These are phyloP conservation scores for Corticium candelabrum DNA, from an alignment of 37 sponge, comb jelly and placozoan genomes.

Conservation along the genomic window DNA sequence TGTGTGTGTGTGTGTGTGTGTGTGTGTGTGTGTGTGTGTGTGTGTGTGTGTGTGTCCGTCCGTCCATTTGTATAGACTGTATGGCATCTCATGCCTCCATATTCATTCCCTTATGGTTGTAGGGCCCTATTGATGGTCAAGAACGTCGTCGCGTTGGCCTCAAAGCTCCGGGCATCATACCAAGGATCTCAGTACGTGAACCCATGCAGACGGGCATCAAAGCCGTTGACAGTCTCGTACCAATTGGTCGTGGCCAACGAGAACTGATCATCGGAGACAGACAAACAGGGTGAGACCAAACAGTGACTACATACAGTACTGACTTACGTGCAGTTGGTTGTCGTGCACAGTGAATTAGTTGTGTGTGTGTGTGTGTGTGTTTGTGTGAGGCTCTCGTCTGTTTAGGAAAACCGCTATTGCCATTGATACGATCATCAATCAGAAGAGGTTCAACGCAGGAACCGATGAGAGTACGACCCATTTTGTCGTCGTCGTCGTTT, in stretches of 20 bases:
- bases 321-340: no score
- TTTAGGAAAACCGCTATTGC: conserved; percentile 95
- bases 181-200: conserved; percentile 89
- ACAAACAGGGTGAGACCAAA: conserved; percentile 77
- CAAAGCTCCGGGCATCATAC: conserved; percentile 99
- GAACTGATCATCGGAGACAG: conserved; percentile 98
- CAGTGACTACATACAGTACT: not conserved
- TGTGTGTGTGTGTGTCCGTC: not conserved
- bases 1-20: conserved; percentile 24
- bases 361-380: not conserved
- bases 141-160: conserved; percentile 76
- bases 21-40: conserved; percentile 8
- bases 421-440: conserved; percentile 97
- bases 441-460: conserved; percentile 89
- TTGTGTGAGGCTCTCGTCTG: not conserved
- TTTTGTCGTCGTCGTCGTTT: no score
- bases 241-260: conserved; percentile 97
- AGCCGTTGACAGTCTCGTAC: conserved; percentile 96
- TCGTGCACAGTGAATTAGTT: not conserved
- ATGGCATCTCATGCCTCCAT: not conserved
- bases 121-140: conserved; percentile 71
- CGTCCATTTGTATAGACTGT: no score
- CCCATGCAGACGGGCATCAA: conserved; percentile 99
- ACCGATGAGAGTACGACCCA: conserved; percentile 80
- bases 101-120: not conserved